Evolutionary conservation across 1,140 invertebrate genomes (phyloP), one percentile per base, ranked within the genome.

Genomic region (Drosophila mojavensis): DNA sequence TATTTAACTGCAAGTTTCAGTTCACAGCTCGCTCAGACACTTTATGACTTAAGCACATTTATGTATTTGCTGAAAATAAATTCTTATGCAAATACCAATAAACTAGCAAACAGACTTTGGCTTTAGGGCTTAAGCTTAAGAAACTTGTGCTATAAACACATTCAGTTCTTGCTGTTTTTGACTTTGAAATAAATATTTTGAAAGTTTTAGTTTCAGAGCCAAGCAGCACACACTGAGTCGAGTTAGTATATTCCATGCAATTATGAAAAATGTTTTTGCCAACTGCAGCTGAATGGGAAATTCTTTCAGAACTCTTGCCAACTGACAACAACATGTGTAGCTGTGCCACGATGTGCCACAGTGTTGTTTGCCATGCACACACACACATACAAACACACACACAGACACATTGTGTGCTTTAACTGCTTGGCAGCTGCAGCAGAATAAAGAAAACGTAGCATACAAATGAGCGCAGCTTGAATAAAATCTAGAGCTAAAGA

Each of bases 401-500:
- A 60, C 55, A 60, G 13, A 20, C 10, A 30, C 5, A 30, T 10
- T 10, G 33, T 33, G 30, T 7, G 30, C 30, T 7, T 17, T 3
- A 24, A 3, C 20, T 2, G 20, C 20, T 24, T 24, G 20, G 20
- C 20, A 24, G 20, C 20, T 24, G 20, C 20, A 24, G 20, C 20
- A 1, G 20, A 24, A 33, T 33, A 33, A 33, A 33, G 48, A 60
- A 72, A 79, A 48, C 70, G 50, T 78, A 74, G 75, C 75, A 77
- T 69, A 77, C 74, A 81, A 80, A 74, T 80, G 78, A 71, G 78
- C 64, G 79, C 67, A 67, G 51, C 56, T 54, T 54, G 48, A 67
- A 61, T 45, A 72, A 85, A 84, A 84, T 85, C 81, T 33, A 24
- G 63, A 75, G 69, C 82, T 71, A 59, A 85, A 81, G 81, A 85